These are phyloP conservation scores for Tangara arthus DNA, from an alignment of 2,797 vertebrate genomes.

Conservation along the genomic window DNA sequence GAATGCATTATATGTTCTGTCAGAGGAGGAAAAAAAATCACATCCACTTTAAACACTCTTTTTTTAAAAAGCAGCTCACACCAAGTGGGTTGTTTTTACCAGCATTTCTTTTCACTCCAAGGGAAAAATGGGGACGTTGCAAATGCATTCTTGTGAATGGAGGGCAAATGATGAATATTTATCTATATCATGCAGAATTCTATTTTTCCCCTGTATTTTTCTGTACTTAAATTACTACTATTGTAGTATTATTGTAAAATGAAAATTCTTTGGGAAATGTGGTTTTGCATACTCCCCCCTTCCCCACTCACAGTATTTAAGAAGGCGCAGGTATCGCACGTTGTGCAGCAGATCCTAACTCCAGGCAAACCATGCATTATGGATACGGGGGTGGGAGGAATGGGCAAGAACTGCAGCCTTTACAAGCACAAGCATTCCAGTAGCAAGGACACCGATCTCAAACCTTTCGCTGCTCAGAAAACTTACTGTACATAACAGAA, in stretches of 20 bases:
- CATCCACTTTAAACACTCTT: slow-evolving; percentile 33
- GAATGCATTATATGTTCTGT: slow-evolving; percentile 52
- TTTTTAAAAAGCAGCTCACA: neutral
- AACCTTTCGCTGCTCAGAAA: neutral
- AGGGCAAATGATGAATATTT: slow-evolving; percentile 50
- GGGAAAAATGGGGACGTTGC: slow-evolving; percentile 6
- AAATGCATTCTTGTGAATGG: slow-evolving; percentile 57
- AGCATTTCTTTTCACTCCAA: slow-evolving; percentile 42
- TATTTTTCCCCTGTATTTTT: slow-evolving; percentile 39
- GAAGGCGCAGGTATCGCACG: neutral
- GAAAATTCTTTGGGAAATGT: neutral
- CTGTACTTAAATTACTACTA: slow-evolving; percentile 43
- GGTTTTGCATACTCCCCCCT: neutral
- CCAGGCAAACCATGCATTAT: slow-evolving; percentile 44
- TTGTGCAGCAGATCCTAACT: slow-evolving; percentile 27
- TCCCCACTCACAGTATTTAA: neutral
- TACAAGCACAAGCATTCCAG: slow-evolving; percentile 25
- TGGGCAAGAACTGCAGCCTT: slow-evolving; percentile 21
- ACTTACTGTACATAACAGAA: neutral
- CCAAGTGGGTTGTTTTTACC: slow-evolving; percentile 39
- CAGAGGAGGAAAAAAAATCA: slow-evolving; percentile 12
- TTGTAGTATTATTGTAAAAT: slow-evolving; percentile 14
- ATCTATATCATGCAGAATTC: slow-evolving; percentile 50
- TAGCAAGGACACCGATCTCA: slow-evolving; percentile 6
- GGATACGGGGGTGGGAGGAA: slow-evolving; percentile 20